Evolutionary conservation across 2,113 vertebrate species (phyloP).

Genomic region (Apus apus): DNA sequence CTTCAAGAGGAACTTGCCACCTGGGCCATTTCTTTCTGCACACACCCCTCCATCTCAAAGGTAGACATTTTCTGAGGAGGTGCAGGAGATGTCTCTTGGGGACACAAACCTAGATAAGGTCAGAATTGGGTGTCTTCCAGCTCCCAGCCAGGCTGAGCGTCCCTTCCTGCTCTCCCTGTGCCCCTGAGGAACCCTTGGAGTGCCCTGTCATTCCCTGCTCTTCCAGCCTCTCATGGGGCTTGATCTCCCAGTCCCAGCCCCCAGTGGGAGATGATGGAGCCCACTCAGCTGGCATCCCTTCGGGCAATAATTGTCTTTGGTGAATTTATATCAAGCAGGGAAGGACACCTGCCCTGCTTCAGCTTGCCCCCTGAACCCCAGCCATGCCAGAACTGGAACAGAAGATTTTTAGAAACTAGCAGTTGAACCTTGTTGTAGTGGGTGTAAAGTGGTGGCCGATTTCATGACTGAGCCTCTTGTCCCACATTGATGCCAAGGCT

Average conservation of each 20-base stretch:
- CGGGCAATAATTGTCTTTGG: neutral
- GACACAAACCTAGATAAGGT: neutral
- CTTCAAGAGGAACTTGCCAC: neutral
- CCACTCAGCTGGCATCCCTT: neutral
- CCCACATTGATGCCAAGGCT: rapidly evolving
- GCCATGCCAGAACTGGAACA: neutral
- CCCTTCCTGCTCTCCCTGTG: neutral
- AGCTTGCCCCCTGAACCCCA: neutral
- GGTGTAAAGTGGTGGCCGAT: rapidly evolving
- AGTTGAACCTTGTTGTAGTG: too few species aligned
- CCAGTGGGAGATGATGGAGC: neutral
- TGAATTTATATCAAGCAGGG: neutral
- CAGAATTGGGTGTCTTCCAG: neutral
- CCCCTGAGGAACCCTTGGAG: rapidly evolving
- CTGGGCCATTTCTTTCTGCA: neutral
- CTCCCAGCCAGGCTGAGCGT: neutral
- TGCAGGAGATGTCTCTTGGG: neutral
- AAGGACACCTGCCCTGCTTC: neutral
- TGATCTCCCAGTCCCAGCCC: rapidly evolving
- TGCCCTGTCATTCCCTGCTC: neutral
- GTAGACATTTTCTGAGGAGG: neutral
- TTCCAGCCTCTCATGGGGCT: rapidly evolving
- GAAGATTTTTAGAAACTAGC: neutral
- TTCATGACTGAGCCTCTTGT: neutral
- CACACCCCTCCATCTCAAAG: neutral